These are phyloP conservation scores for Egretta garzetta DNA, from an alignment of 2,113 vertebrate genomes.

Conservation along the genomic window DNA sequence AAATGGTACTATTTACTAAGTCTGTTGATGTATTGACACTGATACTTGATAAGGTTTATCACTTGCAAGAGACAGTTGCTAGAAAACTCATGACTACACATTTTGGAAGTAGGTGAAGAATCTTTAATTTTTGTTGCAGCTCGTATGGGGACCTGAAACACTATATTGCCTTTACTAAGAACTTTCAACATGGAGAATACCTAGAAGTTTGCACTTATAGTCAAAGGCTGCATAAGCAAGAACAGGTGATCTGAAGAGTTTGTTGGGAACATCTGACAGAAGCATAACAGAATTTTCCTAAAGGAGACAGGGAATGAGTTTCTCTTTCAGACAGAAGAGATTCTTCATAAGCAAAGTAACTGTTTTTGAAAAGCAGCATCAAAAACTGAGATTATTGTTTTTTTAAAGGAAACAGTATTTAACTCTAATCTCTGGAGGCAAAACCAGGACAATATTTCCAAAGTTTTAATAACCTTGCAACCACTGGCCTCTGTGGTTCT, in stretches of 20 bases:
- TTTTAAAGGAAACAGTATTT: neutral
- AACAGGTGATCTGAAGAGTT: neutral
- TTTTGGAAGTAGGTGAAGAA: neutral
- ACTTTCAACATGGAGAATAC: neutral
- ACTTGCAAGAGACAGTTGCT: neutral
- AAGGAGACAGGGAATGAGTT: neutral
- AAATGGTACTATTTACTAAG: rapidly evolving
- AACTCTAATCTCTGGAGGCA: neutral
- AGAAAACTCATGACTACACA: neutral
- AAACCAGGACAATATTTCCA: neutral
- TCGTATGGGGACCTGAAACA: neutral
- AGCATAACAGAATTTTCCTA: neutral
- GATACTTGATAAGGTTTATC: neutral
- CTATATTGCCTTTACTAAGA: neutral
- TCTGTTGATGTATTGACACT: neutral
- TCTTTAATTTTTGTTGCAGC: neutral
- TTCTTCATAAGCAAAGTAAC: rapidly evolving
- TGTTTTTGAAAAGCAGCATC: neutral
- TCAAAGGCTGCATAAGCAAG: neutral
- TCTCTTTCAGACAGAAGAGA: neutral
- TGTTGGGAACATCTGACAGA: neutral
- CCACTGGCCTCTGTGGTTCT: neutral
- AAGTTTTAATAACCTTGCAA: neutral
- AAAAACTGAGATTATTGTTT: neutral
- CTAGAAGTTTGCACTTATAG: neutral